phyloP scores from a whole-genome alignment of 1,140 invertebrate species.

The Euura lappo region DNA sequence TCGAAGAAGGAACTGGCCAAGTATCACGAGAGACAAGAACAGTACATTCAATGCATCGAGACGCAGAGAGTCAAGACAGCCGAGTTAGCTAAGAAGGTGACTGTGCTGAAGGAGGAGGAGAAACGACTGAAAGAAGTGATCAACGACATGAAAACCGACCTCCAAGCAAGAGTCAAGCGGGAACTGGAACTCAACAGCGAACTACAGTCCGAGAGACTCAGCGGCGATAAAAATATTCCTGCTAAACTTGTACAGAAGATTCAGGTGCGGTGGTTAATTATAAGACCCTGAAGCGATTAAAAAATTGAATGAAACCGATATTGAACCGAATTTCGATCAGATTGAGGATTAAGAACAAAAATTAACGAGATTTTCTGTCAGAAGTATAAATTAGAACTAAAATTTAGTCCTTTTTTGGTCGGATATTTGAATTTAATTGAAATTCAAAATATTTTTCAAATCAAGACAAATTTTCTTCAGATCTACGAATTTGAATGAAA shows the following conservation, averaged over 20 bases:
- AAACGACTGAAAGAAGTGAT: conserved; percentile 39
- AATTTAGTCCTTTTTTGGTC: too few relatives aligned
- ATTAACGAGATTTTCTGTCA: too few relatives aligned
- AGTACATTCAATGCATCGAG: conserved; percentile 31
- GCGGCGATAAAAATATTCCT: conserved; percentile 46
- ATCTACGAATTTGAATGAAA: too few relatives aligned
- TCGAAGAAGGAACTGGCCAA: conserved; percentile 41
- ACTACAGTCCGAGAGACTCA: conserved; percentile 24
- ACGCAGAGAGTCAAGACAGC: conserved; percentile 33
- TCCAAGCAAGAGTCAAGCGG: conserved; percentile 36
- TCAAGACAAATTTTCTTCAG: too few relatives aligned
- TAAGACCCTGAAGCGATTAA: neutral
- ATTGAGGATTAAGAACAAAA: too few relatives aligned
- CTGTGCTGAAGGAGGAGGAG: conserved; percentile 31
- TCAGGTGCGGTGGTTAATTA: conserved; percentile 36
- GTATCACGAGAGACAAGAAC: conserved; percentile 33
- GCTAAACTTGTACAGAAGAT: conserved; percentile 60
- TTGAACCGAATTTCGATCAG: neutral
- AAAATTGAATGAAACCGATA: neutral
- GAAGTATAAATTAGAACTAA: too few relatives aligned
- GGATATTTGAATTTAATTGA: too few relatives aligned
- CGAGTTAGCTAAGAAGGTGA: conserved; percentile 34
- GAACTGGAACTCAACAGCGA: conserved; percentile 47
- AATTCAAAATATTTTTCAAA: too few relatives aligned
- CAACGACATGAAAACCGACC: conserved; percentile 31